Percentiles rank a stretch among this genome's conserved stretches.
Evolutionary conservation across 2,113 vertebrate species (phyloP).

Genomic region (Larimichthys crocea): DNA sequence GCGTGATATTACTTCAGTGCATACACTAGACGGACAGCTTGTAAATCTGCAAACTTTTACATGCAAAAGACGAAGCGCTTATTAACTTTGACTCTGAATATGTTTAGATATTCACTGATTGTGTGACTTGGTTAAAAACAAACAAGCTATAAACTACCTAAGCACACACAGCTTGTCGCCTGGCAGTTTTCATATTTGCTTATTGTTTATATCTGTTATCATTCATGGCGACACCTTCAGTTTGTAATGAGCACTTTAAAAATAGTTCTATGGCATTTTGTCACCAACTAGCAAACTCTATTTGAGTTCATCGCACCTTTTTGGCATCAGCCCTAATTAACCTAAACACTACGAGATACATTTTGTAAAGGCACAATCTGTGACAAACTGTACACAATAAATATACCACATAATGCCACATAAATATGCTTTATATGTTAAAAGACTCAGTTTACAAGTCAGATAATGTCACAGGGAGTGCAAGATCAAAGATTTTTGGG

Average conservation of each 20-base stretch:
- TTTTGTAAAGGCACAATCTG: background rate
- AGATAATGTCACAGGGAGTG: background rate
- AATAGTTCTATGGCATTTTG: constrained; percentile 11
- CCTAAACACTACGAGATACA: no score
- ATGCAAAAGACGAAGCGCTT: background rate
- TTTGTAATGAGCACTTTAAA: constrained; percentile 9
- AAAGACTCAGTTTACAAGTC: background rate
- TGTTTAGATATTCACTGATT: background rate
- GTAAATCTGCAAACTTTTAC: background rate
- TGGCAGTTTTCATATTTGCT: constrained; percentile 13
- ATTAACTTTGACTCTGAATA: background rate
- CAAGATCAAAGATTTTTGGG: background rate
- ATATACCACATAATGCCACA: background rate
- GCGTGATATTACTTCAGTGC: background rate
- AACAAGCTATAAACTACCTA: background rate
- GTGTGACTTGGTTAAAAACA: background rate
- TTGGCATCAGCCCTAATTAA: background rate
- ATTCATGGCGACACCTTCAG: constrained; percentile 1
- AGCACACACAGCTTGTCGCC: background rate
- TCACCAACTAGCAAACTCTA: background rate
- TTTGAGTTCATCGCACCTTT: background rate
- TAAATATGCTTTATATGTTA: no score
- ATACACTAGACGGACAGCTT: background rate
- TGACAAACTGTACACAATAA: background rate
- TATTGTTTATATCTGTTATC: constrained; percentile 8